Evolutionary conservation across 2,113 vertebrate genomes (phyloP).

Genomic region (Scomber japonicus): DNA sequence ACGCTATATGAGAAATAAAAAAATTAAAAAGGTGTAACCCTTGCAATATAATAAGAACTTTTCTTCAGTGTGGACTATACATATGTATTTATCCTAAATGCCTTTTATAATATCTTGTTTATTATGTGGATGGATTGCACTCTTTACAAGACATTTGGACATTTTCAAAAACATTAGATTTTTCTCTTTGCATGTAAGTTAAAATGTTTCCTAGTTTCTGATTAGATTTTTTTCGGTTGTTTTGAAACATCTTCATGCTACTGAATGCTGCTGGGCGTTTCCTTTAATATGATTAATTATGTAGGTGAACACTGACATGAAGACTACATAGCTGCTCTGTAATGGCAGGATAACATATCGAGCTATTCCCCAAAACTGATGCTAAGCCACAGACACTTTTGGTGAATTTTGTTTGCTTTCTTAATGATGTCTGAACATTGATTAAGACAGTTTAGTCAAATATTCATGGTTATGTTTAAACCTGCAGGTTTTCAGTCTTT

Average conservation of each 20-base stretch:
- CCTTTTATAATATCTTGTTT: not conserved
- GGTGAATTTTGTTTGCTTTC: not conserved
- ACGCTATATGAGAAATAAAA: not conserved
- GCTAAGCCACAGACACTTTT: not conserved
- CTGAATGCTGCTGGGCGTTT: not conserved
- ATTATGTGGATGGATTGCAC: not conserved
- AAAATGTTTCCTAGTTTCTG: not conserved
- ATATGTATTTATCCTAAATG: not conserved
- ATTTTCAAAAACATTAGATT: no score
- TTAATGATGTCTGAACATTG: not conserved
- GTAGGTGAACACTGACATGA: conserved; percentile 35
- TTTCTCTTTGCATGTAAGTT: not conserved
- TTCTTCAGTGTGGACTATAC: not conserved
- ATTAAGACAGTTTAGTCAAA: not conserved
- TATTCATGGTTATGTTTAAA: not conserved
- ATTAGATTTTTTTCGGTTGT: conserved; percentile 26
- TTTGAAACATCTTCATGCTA: conserved; percentile 11
- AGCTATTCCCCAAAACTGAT: not conserved
- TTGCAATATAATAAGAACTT: not conserved
- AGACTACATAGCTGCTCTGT: conserved; percentile 15
- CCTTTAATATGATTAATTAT: conserved; percentile 23
- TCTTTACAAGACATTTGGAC: not conserved
- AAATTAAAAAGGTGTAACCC: not conserved
- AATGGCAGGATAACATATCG: not conserved
- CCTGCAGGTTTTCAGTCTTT: not conserved